Conservation (phyloP, 2,888 invertebrate genomes). For the Holacanthella duospinosa region DNA sequence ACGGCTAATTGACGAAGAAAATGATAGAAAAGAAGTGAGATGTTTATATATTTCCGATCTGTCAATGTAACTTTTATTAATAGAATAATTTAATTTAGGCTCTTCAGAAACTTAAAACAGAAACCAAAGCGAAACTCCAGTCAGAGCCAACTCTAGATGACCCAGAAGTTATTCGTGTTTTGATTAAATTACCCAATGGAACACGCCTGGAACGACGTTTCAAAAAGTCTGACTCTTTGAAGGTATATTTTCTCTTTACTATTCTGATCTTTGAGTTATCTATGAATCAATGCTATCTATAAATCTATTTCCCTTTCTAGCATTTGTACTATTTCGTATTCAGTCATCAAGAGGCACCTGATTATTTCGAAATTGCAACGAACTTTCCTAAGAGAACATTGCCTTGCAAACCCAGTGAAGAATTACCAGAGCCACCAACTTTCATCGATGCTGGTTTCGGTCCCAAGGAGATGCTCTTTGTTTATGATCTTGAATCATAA, state of each 20-base stretch:
- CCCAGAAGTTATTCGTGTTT: conserved; percentile 64
- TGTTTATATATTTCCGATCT: neutral
- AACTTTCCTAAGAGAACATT: conserved; percentile 86
- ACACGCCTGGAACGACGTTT: conserved; percentile 79
- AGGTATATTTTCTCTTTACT: conserved; percentile 49
- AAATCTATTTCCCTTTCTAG: conserved; percentile 48
- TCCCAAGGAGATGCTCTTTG: conserved; percentile 82
- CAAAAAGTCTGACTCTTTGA: conserved; percentile 63
- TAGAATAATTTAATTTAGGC: conserved; percentile 18
- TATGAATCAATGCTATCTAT: neutral
- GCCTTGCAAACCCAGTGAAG: conserved; percentile 49
- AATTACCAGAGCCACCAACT: conserved; percentile 47
- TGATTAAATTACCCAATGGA: conserved; percentile 85
- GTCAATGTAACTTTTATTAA: neutral
- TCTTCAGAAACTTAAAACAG: conserved; percentile 42
- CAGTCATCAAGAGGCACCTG: conserved; percentile 84
- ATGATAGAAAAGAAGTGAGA: neutral
- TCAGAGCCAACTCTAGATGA: conserved; percentile 62
- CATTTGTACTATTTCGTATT: conserved; percentile 90
- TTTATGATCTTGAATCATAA: conserved; percentile 79
- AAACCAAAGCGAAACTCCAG: conserved; percentile 42
- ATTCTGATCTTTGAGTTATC: too few species aligned
- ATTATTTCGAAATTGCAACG: conserved; percentile 87
- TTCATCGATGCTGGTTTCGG: conserved; percentile 70
- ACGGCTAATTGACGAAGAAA: conserved; percentile 35